Evolutionary conservation across 2,113 vertebrate species (phyloP), one percentile per base, ranked within the genome.

Genomic region (Lates calcarifer): DNA sequence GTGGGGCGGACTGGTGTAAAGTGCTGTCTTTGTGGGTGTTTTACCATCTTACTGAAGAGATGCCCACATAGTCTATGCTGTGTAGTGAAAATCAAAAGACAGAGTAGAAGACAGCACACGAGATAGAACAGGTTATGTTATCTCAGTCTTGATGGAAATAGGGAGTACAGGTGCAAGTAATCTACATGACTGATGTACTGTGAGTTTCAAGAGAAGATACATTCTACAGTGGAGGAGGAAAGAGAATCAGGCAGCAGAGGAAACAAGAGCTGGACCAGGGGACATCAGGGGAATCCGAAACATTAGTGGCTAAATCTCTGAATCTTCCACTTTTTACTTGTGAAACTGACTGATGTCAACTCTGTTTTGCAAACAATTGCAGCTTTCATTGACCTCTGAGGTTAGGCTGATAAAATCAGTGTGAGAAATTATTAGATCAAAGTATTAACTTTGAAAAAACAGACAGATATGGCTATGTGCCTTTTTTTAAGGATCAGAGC

Each of bases 181-280:
- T 89, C 87, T 79, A 51, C 33, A 65, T 87, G 84, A 90, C 74
- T 82, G 84, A 92, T 86, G 83, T 68, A 56, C 63, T 80, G 58
- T 14, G 77, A 74, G n/a, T 83, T 81, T 84, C 64, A 62, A 69
- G 56, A 77, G 24, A 41, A 78, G 69, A 71, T 55, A 49, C 20
- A 28, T 69, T 82, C 49, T 39, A 56, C 66, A 43, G 28, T 20
- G 43, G 57, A 68, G 55, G 39, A 71, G 61, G 66, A 72, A 81
- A 79, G 53, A 41, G 78, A 81, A 65, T 68, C 63, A 73, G 24
- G 45, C 15, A n/a, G 65, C 10, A 33, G 49, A 58, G 11, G 60
- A 84, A 74, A 81, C 45, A 60, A 73, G 26, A 83, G 77, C 49
- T 31, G 45, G 57, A 66, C 29, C 68, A 35, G 64, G n/a, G 76